A percentile compares a stretch with the other conserved stretches of the same genome.
phyloP scores from a whole-genome alignment of 2,113 vertebrate genomes.

The Ginglymostoma cirratum region DNA sequence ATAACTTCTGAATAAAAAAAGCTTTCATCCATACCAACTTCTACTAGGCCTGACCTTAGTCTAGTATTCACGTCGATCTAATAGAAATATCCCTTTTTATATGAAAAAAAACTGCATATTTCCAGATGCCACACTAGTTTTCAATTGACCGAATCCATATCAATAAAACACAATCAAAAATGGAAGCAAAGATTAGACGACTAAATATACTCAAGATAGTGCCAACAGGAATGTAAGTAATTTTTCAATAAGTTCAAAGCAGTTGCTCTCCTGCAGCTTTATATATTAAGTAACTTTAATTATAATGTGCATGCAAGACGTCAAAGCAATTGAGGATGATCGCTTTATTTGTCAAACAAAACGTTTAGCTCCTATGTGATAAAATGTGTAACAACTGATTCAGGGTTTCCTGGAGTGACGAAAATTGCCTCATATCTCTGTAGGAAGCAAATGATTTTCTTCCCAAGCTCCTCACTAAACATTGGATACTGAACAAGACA shows the following conservation, averaged over 20 bases:
- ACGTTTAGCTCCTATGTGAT: neutral
- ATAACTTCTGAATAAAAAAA: neutral
- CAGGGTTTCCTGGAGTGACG: conserved; percentile 3
- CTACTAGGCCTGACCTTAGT: neutral
- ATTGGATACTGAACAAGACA: neutral
- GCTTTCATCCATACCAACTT: neutral
- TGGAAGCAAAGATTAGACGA: neutral
- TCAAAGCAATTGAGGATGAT: conserved; percentile 6
- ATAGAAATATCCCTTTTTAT: neutral
- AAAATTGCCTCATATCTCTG: neutral
- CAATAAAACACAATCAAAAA: neutral
- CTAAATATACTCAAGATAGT: neutral
- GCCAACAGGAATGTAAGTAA: neutral
- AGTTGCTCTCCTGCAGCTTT: neutral
- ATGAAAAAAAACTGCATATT: neutral
- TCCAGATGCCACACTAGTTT: neutral
- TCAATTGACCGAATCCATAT: neutral
- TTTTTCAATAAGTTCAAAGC: conserved; percentile 1
- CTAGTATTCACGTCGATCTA: neutral
- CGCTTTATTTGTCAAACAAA: conserved; percentile 11
- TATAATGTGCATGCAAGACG: neutral
- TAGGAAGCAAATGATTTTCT: neutral
- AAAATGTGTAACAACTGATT: conserved; percentile 11
- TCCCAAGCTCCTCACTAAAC: neutral
- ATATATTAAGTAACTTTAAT: conserved; percentile 12